phyloP scores from a whole-genome alignment of 2,888 invertebrate genomes.

The Trissoscelio sp. region DNA sequence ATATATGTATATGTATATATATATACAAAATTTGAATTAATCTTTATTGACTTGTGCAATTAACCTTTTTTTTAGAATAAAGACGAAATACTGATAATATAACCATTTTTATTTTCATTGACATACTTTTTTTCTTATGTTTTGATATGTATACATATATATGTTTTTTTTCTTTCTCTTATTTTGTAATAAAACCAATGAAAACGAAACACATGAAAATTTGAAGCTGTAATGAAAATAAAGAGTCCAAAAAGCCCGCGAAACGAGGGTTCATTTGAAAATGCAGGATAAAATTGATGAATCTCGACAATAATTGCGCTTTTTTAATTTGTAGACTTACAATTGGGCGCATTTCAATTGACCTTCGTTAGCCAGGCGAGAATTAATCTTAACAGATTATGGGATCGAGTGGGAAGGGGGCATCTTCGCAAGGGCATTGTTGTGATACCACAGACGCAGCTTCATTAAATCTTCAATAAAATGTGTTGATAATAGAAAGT shows the following conservation, averaged over 20 bases:
- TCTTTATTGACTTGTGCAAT: constrained; percentile 35
- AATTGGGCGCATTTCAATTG: constrained; percentile 20
- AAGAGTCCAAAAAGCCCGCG: constrained; percentile 20
- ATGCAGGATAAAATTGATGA: neutral
- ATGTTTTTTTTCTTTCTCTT: constrained; percentile 29
- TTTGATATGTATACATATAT: constrained; percentile 28
- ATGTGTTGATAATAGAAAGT: constrained; percentile 65
- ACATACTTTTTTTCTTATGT: too few relatives aligned
- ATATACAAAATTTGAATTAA: neutral
- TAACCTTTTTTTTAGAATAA: neutral
- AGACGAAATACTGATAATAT: neutral
- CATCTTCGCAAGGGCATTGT: constrained; percentile 81
- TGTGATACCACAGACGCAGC: constrained; percentile 82
- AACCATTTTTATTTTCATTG: too few relatives aligned
- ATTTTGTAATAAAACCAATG: constrained; percentile 30
- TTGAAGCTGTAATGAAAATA: constrained; percentile 70
- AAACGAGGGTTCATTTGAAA: constrained; percentile 34
- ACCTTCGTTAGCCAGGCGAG: constrained; percentile 22
- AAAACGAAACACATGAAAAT: constrained; percentile 67
- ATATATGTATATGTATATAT: constrained; percentile 32
- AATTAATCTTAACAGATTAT: constrained; percentile 72
- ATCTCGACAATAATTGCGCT: constrained; percentile 40
- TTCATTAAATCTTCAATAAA: constrained; percentile 70
- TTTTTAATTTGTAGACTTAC: constrained; percentile 11
- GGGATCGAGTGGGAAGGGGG: constrained; percentile 71